Base-by-base conservation (phyloP, 2,888 invertebrate species). In the Tinea pellionella region DNA sequence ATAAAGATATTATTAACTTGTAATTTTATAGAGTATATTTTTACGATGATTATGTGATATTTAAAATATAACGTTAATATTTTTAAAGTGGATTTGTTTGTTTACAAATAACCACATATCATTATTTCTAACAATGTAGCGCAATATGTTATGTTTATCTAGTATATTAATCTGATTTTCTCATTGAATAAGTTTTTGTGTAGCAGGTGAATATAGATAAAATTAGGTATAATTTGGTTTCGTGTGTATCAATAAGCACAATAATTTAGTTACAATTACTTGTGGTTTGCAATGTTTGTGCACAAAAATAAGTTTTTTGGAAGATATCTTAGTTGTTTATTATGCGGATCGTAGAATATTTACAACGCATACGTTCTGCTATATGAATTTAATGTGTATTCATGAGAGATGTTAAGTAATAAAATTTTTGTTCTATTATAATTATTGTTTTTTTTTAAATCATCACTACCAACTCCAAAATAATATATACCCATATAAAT, bases 31-130 rank as follows among this genome's bases (percentile, higher is more conserved):
- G 71, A 68, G 64, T 69, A 77, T 77, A 74, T 72, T 74, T 74
- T 77, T 80, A 84, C 78, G 79, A 85, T 81, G 81, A 84, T 80
- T 84, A 84, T 81, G 83, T 85, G 83, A 85, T 86, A 84, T 83
- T 82, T 81, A 78, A 73, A 76, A 75, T 73, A 69, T 73, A 69
- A 72, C 75, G 77, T 82, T 82, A 79, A 58, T 76, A 77, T 82
- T 51, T 61, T 68, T 74, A 77, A 77, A 77, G 72, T 75, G 78
- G 77, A 77, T 74, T 75, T 71, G 65, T 79, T 80, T 71, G 65
- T 79, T 80, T 74, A 78, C 73, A 77, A 73, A 70, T 80, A 79
- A 78, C 70, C 78, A 82, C 85, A 84, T 86, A 85, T 86, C 84
- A 85, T 83, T 80, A 78, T 78, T 77, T 77, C 73, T 80, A 80